Evolutionary conservation across 2,797 vertebrate species (phyloP), one percentile per base, ranked within the genome.

Genomic region (Betta splendens): DNA sequence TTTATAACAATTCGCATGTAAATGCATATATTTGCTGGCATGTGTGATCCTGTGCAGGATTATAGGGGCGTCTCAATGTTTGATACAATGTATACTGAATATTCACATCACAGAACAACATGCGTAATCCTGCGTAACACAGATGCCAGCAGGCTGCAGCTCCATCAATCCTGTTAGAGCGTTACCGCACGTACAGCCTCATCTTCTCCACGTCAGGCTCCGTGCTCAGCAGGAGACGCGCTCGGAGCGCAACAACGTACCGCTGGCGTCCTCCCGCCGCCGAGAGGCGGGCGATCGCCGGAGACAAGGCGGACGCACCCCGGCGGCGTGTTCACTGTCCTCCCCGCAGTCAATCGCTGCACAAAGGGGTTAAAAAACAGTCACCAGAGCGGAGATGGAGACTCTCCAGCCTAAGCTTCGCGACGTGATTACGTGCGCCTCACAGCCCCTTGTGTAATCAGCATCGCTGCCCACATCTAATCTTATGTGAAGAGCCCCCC

Each of bases 401-500:
- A 66, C 53, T 76, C 77, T 81, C 48, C 64, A 85, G 73, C 72
- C 69, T 82, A 72, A 79, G 71, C 79, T 60, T 45, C 68, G 64
- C 85, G 74, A 74, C 60, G 43, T 90, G 83, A 89, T 88, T 87
- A 65, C 32, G 22, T 61, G 56, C 46, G 52, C 75, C 75, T 82
- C 70, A 68, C 75, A 71, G 78, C 69, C 79, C 65, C 86, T 90
- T 77, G 78, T 85, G 85, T 83, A 92, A 91, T 92, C 91, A 90
- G 79, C 67, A 49, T 75, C 32, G 11, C 71, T 79, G 78, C 74
- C 69, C 79, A 86, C 81, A 72, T 86, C 79, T 84, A 87, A 89
- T 89, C 83, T 80, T 52, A 68, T 81, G 54, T 72, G 64, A 84
- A 82, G 81, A 81, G 64, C 72, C 46, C 45, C 45, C 55, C 51